Percentiles rank a stretch among this genome's conserved stretches.
Evolutionary conservation across 2,888 invertebrate species (phyloP).

Genomic region (Eutolmus rufibarbis): DNA sequence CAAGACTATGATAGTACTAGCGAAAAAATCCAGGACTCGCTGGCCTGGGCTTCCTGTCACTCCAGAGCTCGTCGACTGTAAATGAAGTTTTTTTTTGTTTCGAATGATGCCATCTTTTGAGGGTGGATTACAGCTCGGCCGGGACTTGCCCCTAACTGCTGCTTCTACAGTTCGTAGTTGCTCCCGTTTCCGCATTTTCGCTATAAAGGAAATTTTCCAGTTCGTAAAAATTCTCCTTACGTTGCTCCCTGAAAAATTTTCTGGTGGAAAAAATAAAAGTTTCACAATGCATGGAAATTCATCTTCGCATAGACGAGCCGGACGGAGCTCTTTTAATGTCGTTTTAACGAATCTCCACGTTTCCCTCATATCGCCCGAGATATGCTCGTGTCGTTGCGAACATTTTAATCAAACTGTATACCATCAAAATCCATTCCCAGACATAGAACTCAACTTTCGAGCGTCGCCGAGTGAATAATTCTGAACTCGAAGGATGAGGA

Average conservation of each 20-base stretch:
- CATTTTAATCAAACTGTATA: not conserved
- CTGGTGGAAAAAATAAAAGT: not conserved
- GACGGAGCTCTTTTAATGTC: not conserved
- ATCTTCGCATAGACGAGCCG: not conserved
- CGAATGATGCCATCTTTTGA: not conserved
- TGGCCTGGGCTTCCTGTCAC: not conserved
- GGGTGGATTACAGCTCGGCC: not conserved
- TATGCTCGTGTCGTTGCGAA: not conserved
- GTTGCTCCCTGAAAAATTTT: not conserved
- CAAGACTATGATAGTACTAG: not conserved
- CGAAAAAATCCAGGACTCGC: not conserved
- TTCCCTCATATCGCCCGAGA: not conserved
- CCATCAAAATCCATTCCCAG: not conserved
- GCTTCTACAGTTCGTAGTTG: not conserved
- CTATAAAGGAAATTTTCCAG: constrained; percentile 3
- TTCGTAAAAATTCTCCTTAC: constrained; percentile 21
- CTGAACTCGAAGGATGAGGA: not conserved
- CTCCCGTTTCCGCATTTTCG: not conserved
- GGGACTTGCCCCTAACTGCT: not conserved
- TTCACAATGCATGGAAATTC: not conserved
- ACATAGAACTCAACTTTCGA: not conserved
- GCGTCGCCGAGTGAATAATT: not conserved
- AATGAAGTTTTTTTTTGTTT: constrained; percentile 24
- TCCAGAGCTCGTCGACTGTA: not conserved
- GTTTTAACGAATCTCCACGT: not conserved